phyloP scores from a whole-genome alignment of 1,140 invertebrate genomes.

The Apis laboriosa region DNA sequence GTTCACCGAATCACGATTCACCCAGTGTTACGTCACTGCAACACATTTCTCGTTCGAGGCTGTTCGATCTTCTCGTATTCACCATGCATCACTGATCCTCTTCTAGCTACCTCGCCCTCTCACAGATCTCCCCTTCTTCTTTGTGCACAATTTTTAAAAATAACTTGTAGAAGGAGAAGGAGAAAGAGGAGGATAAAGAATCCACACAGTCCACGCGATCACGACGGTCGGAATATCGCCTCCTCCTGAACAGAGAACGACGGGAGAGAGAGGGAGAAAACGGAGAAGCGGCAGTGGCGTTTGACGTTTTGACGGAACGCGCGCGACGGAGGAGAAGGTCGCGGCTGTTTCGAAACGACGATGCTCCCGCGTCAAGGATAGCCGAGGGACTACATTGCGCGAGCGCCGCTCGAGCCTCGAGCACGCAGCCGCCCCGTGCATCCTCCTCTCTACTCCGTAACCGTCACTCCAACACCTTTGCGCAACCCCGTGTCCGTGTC shows the following conservation, averaged over 20 bases:
- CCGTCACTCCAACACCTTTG: not conserved
- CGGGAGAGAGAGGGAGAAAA: too few relatives aligned
- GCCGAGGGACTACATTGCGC: constrained; percentile 77
- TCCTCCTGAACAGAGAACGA: too few relatives aligned
- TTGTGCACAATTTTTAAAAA: too few relatives aligned
- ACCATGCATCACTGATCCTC: too few relatives aligned
- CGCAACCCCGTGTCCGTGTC: not conserved
- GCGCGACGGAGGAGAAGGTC: constrained; percentile 58
- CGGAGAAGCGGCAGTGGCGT: not conserved
- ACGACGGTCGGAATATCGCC: too few relatives aligned
- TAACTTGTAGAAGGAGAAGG: too few relatives aligned
- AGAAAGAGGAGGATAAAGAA: too few relatives aligned
- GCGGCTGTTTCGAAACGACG: constrained; percentile 69
- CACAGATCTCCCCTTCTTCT: too few relatives aligned
- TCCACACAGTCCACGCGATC: too few relatives aligned
- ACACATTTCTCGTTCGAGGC: not conserved
- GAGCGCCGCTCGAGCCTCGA: constrained; percentile 70
- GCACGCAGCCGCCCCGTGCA: constrained; percentile 73
- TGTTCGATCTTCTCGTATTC: not conserved
- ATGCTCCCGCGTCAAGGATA: constrained; percentile 75
- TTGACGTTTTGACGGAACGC: constrained; percentile 41
- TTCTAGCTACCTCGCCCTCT: too few relatives aligned
- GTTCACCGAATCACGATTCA: constrained; percentile 9
- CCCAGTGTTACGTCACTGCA: constrained; percentile 35
- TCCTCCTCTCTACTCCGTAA: constrained; percentile 40